A percentile compares a stretch with the other conserved stretches of the same genome.
phyloP scores from a whole-genome alignment of 2,888 invertebrate species.

The Gari tellinella region DNA sequence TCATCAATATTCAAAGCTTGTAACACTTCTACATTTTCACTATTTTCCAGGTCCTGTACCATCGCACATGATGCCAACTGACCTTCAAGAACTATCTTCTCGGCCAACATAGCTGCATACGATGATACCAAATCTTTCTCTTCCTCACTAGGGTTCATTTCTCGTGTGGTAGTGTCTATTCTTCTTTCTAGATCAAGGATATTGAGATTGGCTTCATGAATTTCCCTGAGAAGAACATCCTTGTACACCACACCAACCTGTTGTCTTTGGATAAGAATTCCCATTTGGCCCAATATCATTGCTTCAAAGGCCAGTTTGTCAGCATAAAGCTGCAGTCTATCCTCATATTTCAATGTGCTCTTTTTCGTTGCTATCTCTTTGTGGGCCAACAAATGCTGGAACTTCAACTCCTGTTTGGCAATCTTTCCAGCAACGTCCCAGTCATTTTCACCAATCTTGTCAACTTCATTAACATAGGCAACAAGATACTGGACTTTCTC shows the following conservation, averaged over 20 bases:
- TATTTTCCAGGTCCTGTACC: constrained; percentile 61
- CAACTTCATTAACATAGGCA: constrained; percentile 71
- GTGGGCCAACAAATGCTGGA: constrained; percentile 53
- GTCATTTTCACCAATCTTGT: constrained; percentile 71
- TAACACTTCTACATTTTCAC: constrained; percentile 64
- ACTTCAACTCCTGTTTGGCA: constrained; percentile 65
- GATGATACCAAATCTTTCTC: constrained; percentile 87
- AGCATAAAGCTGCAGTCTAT: constrained; percentile 73
- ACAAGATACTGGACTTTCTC: constrained; percentile 68
- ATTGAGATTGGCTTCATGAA: constrained; percentile 72
- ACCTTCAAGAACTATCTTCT: constrained; percentile 85
- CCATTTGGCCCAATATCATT: constrained; percentile 77
- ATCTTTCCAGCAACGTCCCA: constrained; percentile 74
- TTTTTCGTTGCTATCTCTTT: constrained; percentile 55
- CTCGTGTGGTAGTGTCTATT: constrained; percentile 69
- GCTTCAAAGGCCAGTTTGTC: constrained; percentile 79
- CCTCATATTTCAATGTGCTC: constrained; percentile 62
- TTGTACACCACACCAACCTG: constrained; percentile 64
- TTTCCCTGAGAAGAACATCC: constrained; percentile 71
- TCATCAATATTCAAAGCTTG: constrained; percentile 64
- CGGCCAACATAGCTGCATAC: constrained; percentile 90
- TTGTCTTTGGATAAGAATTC: constrained; percentile 72
- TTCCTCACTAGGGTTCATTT: constrained; percentile 61
- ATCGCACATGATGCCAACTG: constrained; percentile 70
- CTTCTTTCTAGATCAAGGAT: constrained; percentile 61